phyloP scores from a whole-genome alignment of 2,888 invertebrate species.

The Bhutanitis thaidina region DNA sequence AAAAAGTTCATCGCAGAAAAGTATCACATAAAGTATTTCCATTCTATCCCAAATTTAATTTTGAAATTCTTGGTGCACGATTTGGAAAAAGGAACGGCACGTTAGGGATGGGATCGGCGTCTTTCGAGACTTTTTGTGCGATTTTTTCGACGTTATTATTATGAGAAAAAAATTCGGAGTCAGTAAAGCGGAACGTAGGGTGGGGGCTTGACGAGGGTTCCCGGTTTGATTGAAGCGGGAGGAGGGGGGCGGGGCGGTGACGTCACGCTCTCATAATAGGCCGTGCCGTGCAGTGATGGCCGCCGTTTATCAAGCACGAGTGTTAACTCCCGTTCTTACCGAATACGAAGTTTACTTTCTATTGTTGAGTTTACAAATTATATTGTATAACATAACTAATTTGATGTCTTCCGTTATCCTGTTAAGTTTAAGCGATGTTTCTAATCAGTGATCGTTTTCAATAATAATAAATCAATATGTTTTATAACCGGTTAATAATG shows the following conservation, averaged over 20 bases:
- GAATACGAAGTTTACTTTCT: background rate
- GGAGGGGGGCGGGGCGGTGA: slow-evolving; percentile 78
- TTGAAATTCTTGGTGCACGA: slow-evolving; percentile 50
- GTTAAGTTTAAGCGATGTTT: background rate
- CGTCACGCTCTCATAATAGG: slow-evolving; percentile 79
- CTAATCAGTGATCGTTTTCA: background rate
- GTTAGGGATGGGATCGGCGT: slow-evolving; percentile 70
- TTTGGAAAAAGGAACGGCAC: slow-evolving; percentile 49
- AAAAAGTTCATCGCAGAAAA: slow-evolving; percentile 14
- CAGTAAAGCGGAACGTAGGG: slow-evolving; percentile 77
- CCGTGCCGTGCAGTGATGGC: slow-evolving; percentile 77
- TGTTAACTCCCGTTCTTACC: slow-evolving; percentile 43
- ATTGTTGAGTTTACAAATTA: background rate
- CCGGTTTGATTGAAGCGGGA: slow-evolving; percentile 76
- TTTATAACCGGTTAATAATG: too few relatives aligned
- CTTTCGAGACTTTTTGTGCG: slow-evolving; percentile 77
- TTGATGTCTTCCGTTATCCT: background rate
- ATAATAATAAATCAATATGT: too few relatives aligned
- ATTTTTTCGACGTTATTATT: slow-evolving; percentile 79
- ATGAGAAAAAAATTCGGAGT: slow-evolving; percentile 78
- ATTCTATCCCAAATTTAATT: slow-evolving; percentile 44
- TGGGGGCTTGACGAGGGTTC: slow-evolving; percentile 79
- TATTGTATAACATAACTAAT: background rate
- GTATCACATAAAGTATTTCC: slow-evolving; percentile 19
- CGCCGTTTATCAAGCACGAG: slow-evolving; percentile 73